Conservation (phyloP, 2,888 invertebrate species). For the Meghimatium bilineatum region DNA sequence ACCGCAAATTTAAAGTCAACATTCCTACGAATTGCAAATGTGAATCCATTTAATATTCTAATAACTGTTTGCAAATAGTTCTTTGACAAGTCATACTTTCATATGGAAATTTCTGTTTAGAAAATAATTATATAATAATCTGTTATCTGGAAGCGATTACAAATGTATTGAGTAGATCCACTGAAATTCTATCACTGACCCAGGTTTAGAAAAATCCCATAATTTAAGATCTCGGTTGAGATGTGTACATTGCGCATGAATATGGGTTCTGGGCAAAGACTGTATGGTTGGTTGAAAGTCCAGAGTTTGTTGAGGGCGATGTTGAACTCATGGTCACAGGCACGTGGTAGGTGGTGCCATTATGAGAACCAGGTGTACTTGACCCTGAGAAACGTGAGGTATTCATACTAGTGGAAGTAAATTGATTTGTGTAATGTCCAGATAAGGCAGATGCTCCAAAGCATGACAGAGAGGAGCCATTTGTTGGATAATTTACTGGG, state of each 20-base stretch:
- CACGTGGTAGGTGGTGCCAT: constrained; percentile 28
- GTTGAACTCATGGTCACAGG: constrained; percentile 17
- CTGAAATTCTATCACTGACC: no score
- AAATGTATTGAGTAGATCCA: no score
- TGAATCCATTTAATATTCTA: no score
- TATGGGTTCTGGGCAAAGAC: constrained; percentile 44
- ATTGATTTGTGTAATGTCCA: constrained; percentile 5
- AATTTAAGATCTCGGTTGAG: constrained; percentile 25
- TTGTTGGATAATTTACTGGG: constrained; percentile 8
- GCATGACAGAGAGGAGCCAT: background rate
- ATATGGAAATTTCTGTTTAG: no score
- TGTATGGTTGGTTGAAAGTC: constrained; percentile 15
- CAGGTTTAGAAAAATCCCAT: background rate
- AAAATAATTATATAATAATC: no score
- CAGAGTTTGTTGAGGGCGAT: constrained; percentile 19
- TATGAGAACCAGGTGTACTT: constrained; percentile 23
- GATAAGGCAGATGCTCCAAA: background rate
- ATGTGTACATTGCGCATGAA: constrained; percentile 42
- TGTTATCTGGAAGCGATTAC: no score
- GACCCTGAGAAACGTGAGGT: constrained; percentile 34
- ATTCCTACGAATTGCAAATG: no score
- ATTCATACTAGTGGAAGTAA: background rate
- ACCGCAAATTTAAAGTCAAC: no score
- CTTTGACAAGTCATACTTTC: no score
- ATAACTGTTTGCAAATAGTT: no score